A percentile compares a stretch with the other conserved stretches of the same genome.
Evolutionary conservation across 2,797 vertebrate species (phyloP).

Genomic region (Pseudochaenichthys georgianus): DNA sequence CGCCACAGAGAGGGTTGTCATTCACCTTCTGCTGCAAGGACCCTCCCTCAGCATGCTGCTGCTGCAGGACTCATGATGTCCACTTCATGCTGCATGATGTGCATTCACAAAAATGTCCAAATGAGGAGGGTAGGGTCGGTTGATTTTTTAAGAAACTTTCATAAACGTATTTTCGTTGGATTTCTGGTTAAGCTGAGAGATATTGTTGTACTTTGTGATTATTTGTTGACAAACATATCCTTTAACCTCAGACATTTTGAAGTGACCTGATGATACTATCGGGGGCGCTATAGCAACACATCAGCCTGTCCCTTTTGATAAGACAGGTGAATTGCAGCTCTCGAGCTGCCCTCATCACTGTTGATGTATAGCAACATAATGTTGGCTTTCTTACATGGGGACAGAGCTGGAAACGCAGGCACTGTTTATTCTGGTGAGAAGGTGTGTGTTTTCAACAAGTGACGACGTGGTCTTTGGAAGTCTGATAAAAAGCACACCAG

Average conservation of each 20-base stretch:
- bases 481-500: neutral
- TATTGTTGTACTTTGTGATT: neutral
- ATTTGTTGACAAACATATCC: neutral
- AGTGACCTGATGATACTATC: conserved; percentile 27
- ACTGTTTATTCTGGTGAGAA: neutral
- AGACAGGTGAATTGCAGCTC: conserved; percentile 9
- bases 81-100: conserved; percentile 18
- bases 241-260: conserved; percentile 3
- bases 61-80: conserved; percentile 38
- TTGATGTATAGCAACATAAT: conserved; percentile 6
- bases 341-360: neutral
- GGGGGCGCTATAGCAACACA: conserved; percentile 58
- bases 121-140: neutral
- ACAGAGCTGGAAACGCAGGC: neutral
- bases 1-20: conserved; percentile 53
- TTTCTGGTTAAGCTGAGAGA: neutral
- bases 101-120: neutral
- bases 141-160: conserved; percentile 23
- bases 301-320: neutral
- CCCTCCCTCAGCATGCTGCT: conserved; percentile 43
- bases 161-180: neutral
- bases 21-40: conserved; percentile 54
- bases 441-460: conserved; percentile 24
- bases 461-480: neutral
- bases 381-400: neutral